Base-by-base conservation (phyloP, 2,113 vertebrate genomes). In the Vombatus ursinus region DNA sequence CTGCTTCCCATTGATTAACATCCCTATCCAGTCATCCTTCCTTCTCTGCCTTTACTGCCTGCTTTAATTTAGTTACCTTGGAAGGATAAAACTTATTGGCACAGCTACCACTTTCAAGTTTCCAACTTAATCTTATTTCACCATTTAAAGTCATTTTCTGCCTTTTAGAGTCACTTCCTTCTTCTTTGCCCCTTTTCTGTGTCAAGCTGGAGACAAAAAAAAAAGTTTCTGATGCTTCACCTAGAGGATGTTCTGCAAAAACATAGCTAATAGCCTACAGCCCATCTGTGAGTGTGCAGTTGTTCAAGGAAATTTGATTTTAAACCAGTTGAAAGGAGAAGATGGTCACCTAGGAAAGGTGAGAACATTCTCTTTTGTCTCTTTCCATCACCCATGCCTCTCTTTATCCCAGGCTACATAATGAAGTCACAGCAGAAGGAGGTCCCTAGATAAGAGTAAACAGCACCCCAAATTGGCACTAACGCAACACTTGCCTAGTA, bases 81-180 rank as follows among this genome's bases (percentile, higher is more conserved):
- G 47, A 92, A 93, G 61, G 31, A 37, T 4, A 31, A 50, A 68
- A 48, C 8, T 90, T 31, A 24, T n/a, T 89, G 91, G 31, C 28
- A 5, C 50, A 16, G 53, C 52, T 31, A 90, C 53, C 22, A 61
- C 8, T 47, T 93, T 12, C 50, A 61, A 50, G 49, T 37, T 91
- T 26, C 48, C 52, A 37, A 52, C 91, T 91, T 61, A 90, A 61
- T 44, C 37, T 52, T 44, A 52, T 44, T n/a, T 53, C 91, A 84
- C n/a, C n/a, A 44, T 84, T 57, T 94, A 93, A 94, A 57, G 89
- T 48, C 48, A 48, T 50, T 95, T 92, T 91, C 90, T 54, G 4
- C 37, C 91, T 52, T 47, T 50, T 92, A n/a, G 52, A 93, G 23
- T 8, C 49, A 24, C 7, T 50, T 93, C 23, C 90, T 84, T 50